Evolutionary conservation across 30 jellyfish, hydroid and myxozoan species (phyloP).

Genomic region (Hydractinia echinata): DNA sequence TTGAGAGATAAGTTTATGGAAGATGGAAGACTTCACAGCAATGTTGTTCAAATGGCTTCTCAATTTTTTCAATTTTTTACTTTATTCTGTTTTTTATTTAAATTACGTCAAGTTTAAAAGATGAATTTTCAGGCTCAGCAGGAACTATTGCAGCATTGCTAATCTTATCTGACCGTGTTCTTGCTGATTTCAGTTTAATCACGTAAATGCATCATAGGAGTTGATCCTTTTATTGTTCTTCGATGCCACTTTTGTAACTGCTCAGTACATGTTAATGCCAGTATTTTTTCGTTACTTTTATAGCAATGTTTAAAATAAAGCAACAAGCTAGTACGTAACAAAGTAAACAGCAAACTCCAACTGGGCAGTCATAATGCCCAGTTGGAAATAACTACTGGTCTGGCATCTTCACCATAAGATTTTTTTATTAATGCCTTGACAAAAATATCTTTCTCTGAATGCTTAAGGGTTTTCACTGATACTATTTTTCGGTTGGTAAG

Average conservation of each 20-base stretch:
- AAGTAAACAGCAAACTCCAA: constrained; percentile 17
- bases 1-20: neutral
- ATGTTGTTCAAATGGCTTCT: constrained; percentile 15
- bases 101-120: constrained; percentile 4
- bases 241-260: constrained; percentile 28
- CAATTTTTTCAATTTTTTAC: neutral
- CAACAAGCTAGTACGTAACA: neutral
- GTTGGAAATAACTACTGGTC: constrained; percentile 17
- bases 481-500: constrained; percentile 29
- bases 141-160: neutral
- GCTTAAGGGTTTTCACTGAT: constrained; percentile 20
- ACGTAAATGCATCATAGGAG: constrained; percentile 33
- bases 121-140: constrained; percentile 8
- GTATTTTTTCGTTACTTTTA: constrained; percentile 22
- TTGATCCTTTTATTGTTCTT: constrained; percentile 32
- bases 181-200: constrained; percentile 33
- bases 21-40: neutral
- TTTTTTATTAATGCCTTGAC: constrained; percentile 29
- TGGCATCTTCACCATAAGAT: constrained; percentile 25
- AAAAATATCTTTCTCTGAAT: neutral
- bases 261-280: constrained; percentile 25
- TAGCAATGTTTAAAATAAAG: constrained; percentile 13
- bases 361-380: constrained; percentile 38
- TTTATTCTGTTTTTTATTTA: neutral
- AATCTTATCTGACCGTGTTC: neutral